Evolutionary conservation across 1,140 invertebrate genomes (phyloP).

Genomic region (Aphis craccivora): DNA sequence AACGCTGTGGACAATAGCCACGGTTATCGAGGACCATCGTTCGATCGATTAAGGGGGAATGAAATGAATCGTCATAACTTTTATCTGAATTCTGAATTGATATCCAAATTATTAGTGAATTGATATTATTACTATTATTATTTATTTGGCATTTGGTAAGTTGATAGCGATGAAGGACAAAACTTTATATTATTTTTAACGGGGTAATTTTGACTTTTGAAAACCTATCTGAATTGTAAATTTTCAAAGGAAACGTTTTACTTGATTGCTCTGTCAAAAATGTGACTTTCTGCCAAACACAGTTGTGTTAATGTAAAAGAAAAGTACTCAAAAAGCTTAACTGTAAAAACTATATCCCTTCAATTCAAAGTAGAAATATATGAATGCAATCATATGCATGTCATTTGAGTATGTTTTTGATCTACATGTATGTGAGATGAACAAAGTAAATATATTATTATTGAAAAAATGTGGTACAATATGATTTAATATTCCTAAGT

Average conservation of each 20-base stretch:
- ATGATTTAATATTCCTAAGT: background rate
- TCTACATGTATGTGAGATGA: background rate
- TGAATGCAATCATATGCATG: slow-evolving; percentile 1
- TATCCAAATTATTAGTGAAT: background rate
- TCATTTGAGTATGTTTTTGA: background rate
- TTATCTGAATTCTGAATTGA: background rate
- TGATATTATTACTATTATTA: background rate
- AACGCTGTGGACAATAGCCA: background rate
- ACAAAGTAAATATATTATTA: background rate
- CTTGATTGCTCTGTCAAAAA: slow-evolving; percentile 12
- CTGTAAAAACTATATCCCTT: background rate
- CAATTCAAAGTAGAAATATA: background rate
- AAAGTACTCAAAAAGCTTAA: slow-evolving; percentile 18
- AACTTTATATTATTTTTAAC: background rate
- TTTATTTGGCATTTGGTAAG: slow-evolving; percentile 2
- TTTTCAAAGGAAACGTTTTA: background rate
- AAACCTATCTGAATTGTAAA: background rate
- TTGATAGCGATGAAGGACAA: background rate
- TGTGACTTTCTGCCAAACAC: slow-evolving; percentile 30
- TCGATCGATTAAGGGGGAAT: background rate
- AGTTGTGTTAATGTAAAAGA: background rate
- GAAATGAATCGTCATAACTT: background rate
- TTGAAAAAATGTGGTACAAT: slow-evolving; percentile 9
- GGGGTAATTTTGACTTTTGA: background rate
- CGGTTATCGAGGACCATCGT: background rate